Base-by-base conservation (phyloP, 2,113 vertebrate species). In the Phrynocephalus versicolor region DNA sequence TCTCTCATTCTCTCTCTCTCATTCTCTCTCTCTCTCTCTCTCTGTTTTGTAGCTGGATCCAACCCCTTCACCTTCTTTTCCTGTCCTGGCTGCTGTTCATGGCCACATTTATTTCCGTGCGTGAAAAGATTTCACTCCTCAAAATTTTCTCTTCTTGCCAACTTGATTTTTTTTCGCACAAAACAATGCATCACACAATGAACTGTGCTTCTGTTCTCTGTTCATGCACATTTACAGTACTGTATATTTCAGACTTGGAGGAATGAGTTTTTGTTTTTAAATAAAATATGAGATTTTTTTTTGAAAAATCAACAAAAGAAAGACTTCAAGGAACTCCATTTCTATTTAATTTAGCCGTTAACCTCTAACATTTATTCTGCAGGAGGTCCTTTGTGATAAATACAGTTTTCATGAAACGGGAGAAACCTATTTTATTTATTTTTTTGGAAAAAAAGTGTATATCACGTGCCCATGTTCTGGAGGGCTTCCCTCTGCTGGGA, bases 371-470 rank as follows among this genome's bases (percentile, higher is more conserved):
- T n/a, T 2, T 65, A 27, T 30, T 27, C 39, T 45, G 8, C 60
- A 39, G 51, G 23, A 30, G 25, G 15, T 51, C 4, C 16, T 30
- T 72, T 60, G 81, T 8, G 18, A 0, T 30, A 80, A 80, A 39
- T 25, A 18, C 35, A 19, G 3, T 5, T 73, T 58, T 19, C 67
- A 15, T 35, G n/a, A 12, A 82, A 71, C 25, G n/a, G 55, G 16
- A 39, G 33, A 13, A 82, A 41, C 27, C 45, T 57, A 74, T 3
- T 14, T 84, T 78, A n/a, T n/a, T n/a, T n/a, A n/a, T n/a, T n/a
- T n/a, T n/a, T n/a, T n/a, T n/a, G n/a, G n/a, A 78, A 85, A 13
- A 69, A 90, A 77, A 62, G 85, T 27, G 35, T 77, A 71, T 15
- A 16, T 0, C 69, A 67, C 39, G 30, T 82, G 71, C 37, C 67